Conservation (phyloP, 37 sponge, comb jelly and placozoan genomes). For the Lycopodina hypogea region DNA sequence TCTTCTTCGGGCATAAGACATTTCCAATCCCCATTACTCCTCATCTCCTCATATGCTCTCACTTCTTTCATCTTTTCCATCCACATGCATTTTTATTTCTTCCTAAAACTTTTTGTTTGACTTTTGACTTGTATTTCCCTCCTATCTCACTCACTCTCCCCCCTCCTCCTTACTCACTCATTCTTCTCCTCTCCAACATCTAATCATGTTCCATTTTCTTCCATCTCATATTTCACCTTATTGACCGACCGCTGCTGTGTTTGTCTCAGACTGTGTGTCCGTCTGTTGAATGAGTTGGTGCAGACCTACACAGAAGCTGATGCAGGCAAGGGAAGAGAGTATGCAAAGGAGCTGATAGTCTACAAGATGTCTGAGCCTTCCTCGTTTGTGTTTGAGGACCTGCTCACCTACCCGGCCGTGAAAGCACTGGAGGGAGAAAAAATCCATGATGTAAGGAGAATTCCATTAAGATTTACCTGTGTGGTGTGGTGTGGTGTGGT, state of each 20-base stretch:
- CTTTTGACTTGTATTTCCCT: no score
- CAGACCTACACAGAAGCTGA: constrained; percentile 20
- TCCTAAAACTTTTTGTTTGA: no score
- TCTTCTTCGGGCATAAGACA: not conserved
- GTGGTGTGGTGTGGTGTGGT: no score
- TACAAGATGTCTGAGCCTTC: constrained; percentile 35
- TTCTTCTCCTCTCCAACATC: not conserved
- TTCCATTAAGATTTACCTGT: no score
- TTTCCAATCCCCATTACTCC: not conserved
- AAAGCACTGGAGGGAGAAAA: constrained; percentile 29
- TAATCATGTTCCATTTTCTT: not conserved
- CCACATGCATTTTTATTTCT: no score
- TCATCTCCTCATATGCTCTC: not conserved
- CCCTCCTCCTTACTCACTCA: not conserved
- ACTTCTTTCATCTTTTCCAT: not conserved
- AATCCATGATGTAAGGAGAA: constrained; percentile 36
- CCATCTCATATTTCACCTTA: constrained; percentile 3
- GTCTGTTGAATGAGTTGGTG: constrained; percentile 26
- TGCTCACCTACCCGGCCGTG: constrained; percentile 23
- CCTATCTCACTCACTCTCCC: not conserved
- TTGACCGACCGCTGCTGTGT: not conserved
- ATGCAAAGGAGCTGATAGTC: constrained; percentile 30
- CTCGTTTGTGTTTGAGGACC: constrained; percentile 40
- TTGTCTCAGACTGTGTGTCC: constrained; percentile 17
- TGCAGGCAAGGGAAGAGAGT: not conserved